Base-by-base conservation (phyloP, 2,113 vertebrate species). In the Spea bombifrons region DNA sequence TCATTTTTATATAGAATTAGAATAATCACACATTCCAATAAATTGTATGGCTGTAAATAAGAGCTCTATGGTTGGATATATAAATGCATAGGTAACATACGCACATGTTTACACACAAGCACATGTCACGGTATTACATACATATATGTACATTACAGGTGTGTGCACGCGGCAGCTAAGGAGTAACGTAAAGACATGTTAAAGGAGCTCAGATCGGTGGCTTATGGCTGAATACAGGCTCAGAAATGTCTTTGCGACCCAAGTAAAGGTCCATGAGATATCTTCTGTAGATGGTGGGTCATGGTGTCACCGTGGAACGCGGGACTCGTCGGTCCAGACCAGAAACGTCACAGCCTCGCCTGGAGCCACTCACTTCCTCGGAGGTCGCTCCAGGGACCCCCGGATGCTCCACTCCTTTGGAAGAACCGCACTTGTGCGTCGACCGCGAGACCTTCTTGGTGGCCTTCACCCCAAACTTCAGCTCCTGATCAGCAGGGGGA, bases 311-410 rank as follows among this genome's bases (percentile, higher is more conserved):
- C 50, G 8, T 46, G 47, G 8, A 10, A 7, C 63, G 2, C 17
- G 1, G 6, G 44, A 8, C 4, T 7, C 15, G 9, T 17, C 4
- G 12, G 13, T 9, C 50, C 7, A 57, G 10, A 30, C 55, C 5
- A 13, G 55, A 4, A 59, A 59, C 10, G 12, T 59, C 71, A 74
- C 78, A 80, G 10, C 48, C 50, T 30, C 70, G 50, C 73, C 48
- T 59, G 6, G 48, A 16, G 3, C 78, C 71, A 44, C 78, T 80
- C 13, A 52, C 78, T 49, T 80, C 78, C 16, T 74, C 71, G 15
- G 46, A 61, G 10, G 70, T 73, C n/a, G 46, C 50, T 12, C 46
- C 78, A 61, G 71, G 78, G 1, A 5, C 44, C 7, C 16, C 48
- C 10, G 46, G 53, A 16, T 57, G 64, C 70, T 68, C 52, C 52